phyloP scores from a whole-genome alignment of 2,113 vertebrate genomes.

The Phocoena phocoena region DNA sequence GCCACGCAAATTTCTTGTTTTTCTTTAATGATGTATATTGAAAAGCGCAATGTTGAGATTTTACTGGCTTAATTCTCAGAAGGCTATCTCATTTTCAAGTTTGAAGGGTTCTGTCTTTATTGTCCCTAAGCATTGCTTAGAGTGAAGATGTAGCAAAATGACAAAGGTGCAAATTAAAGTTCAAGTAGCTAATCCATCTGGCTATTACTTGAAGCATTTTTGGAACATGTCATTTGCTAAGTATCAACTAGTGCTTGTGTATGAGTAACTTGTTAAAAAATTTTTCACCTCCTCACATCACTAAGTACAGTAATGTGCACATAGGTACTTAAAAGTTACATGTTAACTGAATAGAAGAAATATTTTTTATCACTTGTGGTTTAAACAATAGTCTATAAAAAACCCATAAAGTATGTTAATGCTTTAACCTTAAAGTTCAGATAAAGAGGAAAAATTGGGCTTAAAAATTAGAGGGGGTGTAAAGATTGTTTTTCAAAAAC shows the following conservation, averaged over 20 bases:
- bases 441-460: not conserved
- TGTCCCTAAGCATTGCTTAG: not conserved
- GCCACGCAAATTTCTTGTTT: not conserved
- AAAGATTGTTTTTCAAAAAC: conserved; percentile 35
- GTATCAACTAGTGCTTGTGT: not conserved
- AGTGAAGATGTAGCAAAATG: not conserved
- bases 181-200: not conserved
- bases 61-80: conserved; percentile 9
- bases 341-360: not conserved
- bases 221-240: not conserved
- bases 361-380: not conserved
- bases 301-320: not conserved
- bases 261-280: not conserved
- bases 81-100: not conserved
- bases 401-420: not conserved
- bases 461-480: not conserved
- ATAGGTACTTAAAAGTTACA: not conserved
- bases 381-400: conserved; percentile 10
- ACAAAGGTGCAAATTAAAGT: not conserved
- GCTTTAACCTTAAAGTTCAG: not conserved
- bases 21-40: not conserved
- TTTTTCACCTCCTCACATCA: not conserved
- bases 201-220: not conserved
- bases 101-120: not conserved
- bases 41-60: not conserved